phyloP scores from a whole-genome alignment of 2,113 vertebrate species.

The Lophius piscatorius region DNA sequence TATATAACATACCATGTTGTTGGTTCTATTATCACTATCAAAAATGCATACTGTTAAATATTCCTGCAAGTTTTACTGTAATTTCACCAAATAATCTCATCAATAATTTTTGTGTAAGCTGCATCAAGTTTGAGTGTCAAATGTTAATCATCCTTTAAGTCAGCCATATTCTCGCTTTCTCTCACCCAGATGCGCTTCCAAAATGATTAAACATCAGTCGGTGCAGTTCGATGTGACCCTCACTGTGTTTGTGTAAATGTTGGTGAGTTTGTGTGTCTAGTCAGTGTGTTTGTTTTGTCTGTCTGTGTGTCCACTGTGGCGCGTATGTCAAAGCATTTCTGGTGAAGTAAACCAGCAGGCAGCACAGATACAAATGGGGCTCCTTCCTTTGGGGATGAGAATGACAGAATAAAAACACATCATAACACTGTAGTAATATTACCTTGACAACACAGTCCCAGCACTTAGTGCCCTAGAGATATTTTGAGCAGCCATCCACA shows the following conservation, averaged over 20 bases:
- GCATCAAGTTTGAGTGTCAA: no score
- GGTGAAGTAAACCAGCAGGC: constrained; percentile 64
- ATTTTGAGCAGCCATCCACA: constrained; percentile 38
- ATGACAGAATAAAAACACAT: constrained; percentile 75
- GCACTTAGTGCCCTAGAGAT: constrained; percentile 63
- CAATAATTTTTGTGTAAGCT: no score
- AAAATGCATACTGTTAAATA: no score
- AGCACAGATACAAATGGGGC: constrained; percentile 51
- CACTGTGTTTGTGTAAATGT: neutral
- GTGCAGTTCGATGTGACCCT: no score
- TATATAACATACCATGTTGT: no score
- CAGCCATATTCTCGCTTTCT: no score
- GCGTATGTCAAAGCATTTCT: constrained; percentile 52
- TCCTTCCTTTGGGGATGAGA: constrained; percentile 61
- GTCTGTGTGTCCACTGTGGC: constrained; percentile 6
- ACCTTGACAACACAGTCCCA: constrained; percentile 63
- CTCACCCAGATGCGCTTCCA: no score
- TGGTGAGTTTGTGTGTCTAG: constrained; percentile 8
- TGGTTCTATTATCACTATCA: no score
- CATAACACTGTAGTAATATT: constrained; percentile 66
- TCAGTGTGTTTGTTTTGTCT: constrained; percentile 20
- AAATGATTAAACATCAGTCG: no score
- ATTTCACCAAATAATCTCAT: no score
- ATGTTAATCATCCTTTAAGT: no score
- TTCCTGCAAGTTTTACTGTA: no score